These are phyloP conservation scores for Acanthosoma haemorrhoidale DNA, from an alignment of 2,888 invertebrate genomes.

Conservation along the genomic window DNA sequence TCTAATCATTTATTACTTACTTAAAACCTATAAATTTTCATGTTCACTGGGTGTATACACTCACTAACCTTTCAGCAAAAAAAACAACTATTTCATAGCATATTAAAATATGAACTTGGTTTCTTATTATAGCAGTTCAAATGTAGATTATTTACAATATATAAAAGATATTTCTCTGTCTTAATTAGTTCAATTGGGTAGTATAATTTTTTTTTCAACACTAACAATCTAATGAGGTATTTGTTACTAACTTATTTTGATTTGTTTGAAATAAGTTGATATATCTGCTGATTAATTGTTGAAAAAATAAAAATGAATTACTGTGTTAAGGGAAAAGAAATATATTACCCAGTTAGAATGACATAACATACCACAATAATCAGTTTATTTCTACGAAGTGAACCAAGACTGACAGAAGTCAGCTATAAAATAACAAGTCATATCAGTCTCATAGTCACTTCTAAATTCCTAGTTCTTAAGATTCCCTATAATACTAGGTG, in stretches of 20 bases:
- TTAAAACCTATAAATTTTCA: conserved; percentile 16
- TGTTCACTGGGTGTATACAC: conserved; percentile 12
- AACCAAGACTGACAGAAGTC: conserved; percentile 28
- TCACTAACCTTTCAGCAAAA: conserved; percentile 17
- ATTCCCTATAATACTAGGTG: conserved; percentile 20
- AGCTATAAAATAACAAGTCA: conserved; percentile 18
- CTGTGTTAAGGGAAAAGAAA: background rate
- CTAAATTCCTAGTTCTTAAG: conserved; percentile 31
- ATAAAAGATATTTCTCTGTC: conserved; percentile 28
- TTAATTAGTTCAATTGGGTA: conserved; percentile 26
- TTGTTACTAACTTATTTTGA: conserved; percentile 26
- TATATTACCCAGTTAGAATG: background rate
- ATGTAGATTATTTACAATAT: conserved; percentile 24
- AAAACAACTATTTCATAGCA: conserved; percentile 19
- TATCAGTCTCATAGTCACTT: conserved; percentile 30
- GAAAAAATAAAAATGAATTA: background rate
- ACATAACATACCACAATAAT: background rate
- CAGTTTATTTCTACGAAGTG: conserved; percentile 14
- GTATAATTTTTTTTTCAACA: conserved; percentile 16
- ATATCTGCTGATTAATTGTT: background rate
- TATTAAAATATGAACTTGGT: conserved; percentile 26
- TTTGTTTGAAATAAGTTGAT: background rate
- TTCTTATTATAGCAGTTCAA: conserved; percentile 24
- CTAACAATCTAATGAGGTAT: conserved; percentile 30
- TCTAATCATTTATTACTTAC: conserved; percentile 18